phyloP scores from a whole-genome alignment of 2,113 vertebrate genomes.

The Isurus oxyrinchus region DNA sequence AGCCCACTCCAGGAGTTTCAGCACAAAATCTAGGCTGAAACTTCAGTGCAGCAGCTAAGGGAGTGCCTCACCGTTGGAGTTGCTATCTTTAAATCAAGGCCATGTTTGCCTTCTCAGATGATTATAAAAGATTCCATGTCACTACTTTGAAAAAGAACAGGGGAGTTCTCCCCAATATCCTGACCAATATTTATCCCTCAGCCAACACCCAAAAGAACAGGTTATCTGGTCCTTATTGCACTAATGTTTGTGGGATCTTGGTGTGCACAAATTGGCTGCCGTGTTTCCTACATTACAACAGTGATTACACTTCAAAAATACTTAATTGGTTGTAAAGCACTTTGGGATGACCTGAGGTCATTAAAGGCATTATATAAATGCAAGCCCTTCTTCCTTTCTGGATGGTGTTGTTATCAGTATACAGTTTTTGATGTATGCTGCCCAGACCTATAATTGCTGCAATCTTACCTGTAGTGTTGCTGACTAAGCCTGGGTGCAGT shows the following conservation, averaged over 20 bases:
- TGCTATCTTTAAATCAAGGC: not conserved
- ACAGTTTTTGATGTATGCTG: not conserved
- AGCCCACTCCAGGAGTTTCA: not conserved
- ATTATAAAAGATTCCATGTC: not conserved
- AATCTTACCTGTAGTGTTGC: not conserved
- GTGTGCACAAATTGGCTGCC: not conserved
- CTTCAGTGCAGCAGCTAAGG: not conserved
- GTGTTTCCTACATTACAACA: not conserved
- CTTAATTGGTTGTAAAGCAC: not conserved
- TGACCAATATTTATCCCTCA: not conserved
- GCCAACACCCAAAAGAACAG: not conserved
- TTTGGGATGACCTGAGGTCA: not conserved
- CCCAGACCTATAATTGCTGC: not conserved
- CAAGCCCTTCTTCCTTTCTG: not conserved
- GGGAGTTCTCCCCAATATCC: not conserved
- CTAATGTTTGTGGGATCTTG: not conserved
- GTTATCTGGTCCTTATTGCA: not conserved
- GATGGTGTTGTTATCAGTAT: not conserved
- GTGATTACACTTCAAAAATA: too few species aligned
- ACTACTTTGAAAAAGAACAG: not conserved
- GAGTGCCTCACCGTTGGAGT: not conserved
- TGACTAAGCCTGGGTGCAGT: not conserved
- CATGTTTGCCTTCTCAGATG: not conserved
- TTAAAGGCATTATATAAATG: not conserved
- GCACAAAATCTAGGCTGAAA: not conserved